Percentiles rank a stretch among this genome's conserved stretches.
Conservation (phyloP, 53 echinoderm and acorn worm genomes). For the Patiria pectinifera region DNA sequence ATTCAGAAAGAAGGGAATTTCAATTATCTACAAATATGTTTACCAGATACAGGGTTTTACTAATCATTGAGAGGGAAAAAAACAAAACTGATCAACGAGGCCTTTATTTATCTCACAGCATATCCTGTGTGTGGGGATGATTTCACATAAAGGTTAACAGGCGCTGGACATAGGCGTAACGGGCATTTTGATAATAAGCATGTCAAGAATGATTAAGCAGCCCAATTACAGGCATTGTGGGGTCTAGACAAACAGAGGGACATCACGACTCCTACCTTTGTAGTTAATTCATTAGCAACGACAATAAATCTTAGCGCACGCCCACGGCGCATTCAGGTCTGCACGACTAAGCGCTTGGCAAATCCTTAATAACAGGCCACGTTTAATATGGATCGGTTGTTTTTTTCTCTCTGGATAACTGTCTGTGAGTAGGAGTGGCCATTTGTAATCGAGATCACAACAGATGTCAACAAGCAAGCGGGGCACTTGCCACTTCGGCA, state of each 20-base stretch:
- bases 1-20: no score
- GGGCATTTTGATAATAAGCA: neutral
- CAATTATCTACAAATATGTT: no score
- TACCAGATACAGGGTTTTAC: no score
- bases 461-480: neutral
- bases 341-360: conserved; percentile 8
- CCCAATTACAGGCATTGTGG: neutral
- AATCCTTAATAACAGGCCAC: neutral
- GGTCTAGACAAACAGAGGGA: neutral
- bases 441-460: neutral
- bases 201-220: neutral
- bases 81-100: no score
- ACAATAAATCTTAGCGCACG: conserved; percentile 2
- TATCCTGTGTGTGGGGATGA: neutral
- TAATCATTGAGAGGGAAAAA: no score
- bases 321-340: neutral
- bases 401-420: neutral
- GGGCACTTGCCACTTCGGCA: neutral
- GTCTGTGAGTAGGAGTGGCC: neutral
- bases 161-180: neutral
- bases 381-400: neutral
- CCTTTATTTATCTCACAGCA: neutral
- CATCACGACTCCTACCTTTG: conserved; percentile 8
- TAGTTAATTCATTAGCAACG: conserved; percentile 5
- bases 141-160: neutral